phyloP scores from a whole-genome alignment of 2,797 vertebrate species.

The Chiloscyllium punctatum region DNA sequence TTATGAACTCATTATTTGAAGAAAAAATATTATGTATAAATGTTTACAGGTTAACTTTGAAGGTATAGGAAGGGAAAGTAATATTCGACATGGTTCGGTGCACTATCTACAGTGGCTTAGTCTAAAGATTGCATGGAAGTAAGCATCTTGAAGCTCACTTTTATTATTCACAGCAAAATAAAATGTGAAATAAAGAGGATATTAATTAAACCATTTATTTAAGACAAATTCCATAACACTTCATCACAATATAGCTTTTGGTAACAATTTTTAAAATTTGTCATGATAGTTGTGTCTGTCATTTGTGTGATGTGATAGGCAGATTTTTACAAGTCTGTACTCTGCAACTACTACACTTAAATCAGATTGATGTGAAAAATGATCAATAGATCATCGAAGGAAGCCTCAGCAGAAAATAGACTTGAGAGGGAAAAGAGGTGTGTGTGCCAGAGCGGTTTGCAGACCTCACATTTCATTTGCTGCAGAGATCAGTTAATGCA shows the following conservation, averaged over 20 bases:
- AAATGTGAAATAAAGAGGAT: neutral
- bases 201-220: slow-evolving; percentile 16
- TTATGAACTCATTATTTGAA: neutral
- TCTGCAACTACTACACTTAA: neutral
- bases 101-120: neutral
- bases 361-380: neutral
- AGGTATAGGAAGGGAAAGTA: neutral
- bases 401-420: neutral
- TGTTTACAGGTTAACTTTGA: neutral
- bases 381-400: neutral
- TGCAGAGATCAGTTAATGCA: neutral
- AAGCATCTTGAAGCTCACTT: neutral
- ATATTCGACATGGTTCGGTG: neutral
- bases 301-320: neutral
- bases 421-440: neutral
- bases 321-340: neutral
- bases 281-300: neutral
- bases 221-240: neutral
- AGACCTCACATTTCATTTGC: neutral
- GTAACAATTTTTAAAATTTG: neutral
- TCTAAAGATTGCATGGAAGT: neutral
- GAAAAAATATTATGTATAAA: neutral
- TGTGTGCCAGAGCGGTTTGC: neutral
- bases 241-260: neutral
- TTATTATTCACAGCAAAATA: neutral